phyloP scores from a whole-genome alignment of 2,113 vertebrate species.

The Craseonycteris thonglongyai region DNA sequence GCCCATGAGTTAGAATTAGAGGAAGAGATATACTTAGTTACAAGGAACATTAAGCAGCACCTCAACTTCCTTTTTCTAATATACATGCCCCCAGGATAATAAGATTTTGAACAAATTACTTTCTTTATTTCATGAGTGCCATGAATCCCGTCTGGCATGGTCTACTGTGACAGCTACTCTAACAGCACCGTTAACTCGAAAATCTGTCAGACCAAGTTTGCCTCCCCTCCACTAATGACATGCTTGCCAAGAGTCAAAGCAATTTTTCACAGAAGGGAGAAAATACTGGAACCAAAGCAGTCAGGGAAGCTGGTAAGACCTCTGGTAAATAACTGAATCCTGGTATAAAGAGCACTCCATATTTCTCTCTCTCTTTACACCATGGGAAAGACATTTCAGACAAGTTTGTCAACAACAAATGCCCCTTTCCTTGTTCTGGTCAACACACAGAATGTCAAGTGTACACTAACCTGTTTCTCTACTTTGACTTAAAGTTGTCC shows the following conservation, averaged over 20 bases:
- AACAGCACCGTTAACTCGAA: constrained; percentile 29
- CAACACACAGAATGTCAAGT: background rate
- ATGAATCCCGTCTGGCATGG: constrained; percentile 32
- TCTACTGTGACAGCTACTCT: constrained; percentile 60
- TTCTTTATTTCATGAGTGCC: constrained; percentile 38
- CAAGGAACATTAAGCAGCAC: constrained; percentile 57
- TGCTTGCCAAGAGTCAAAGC: constrained; percentile 42
- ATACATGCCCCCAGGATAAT: constrained; percentile 18
- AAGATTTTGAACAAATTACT: constrained; percentile 46
- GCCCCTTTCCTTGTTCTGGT: background rate
- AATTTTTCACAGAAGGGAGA: background rate
- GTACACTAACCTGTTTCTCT: background rate
- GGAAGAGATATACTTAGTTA: constrained; percentile 16
- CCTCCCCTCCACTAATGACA: constrained; percentile 24
- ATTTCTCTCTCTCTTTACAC: too few relatives aligned
- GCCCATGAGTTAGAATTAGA: background rate
- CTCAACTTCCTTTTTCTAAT: constrained; percentile 19
- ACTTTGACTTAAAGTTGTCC: background rate
- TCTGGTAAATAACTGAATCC: background rate
- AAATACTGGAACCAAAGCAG: background rate
- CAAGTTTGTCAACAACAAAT: background rate
- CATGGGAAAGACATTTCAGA: background rate
- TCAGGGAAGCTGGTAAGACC: background rate
- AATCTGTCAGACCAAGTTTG: background rate
- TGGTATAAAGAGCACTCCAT: rapidly evolving